Evolutionary conservation across 2,888 invertebrate genomes (phyloP), one percentile per base, ranked within the genome.

Genomic region (Sphaerophoria taeniata): DNA sequence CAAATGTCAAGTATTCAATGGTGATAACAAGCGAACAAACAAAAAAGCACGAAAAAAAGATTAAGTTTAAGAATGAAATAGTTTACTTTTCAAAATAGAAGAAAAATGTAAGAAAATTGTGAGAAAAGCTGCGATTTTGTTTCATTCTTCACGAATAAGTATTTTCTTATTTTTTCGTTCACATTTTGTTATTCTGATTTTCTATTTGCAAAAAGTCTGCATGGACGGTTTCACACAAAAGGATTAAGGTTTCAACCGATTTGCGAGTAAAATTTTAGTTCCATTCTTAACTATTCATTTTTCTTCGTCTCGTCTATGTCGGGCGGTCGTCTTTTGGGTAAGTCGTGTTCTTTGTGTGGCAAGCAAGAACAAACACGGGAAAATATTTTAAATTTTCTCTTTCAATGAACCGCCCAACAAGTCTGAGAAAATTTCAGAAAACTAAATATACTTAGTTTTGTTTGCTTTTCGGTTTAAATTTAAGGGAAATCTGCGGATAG

Each of bases 211-310:
- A 53, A 7, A 83, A 74, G 70, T 71, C 60, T 79, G 79, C 79
- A 83, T 83, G 78, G 79, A 84, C 72, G 80, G 61, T 72, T 67
- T 36, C 72, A 76, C 60, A 84, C 84, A 84, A 84, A 80, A 80
- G 84, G 80, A 80, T 80, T 84, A 77, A 39, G 84, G 47, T 74
- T 84, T 71, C 56, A 65, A 69, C 24, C 63, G 58, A 78, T 74
- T 78, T 81, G 75, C 53, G 65, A 70, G 56, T 78, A 3, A 43
- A 7, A 75, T 63, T 60, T 76, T 43, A 9, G 6, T 43, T 70
- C 70, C 45, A 53, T 47, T 53, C 60, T 45, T 60, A 61, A 61
- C 70, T 70, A 75, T 75, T 81, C 69, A 73, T 79, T 73, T 58
- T 70, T 72, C 72, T 51, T 63, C 31, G 43, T 24, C 24, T 24